Evolutionary conservation across 1,140 invertebrate species (phyloP).

Genomic region (Chionoecetes opilio): DNA sequence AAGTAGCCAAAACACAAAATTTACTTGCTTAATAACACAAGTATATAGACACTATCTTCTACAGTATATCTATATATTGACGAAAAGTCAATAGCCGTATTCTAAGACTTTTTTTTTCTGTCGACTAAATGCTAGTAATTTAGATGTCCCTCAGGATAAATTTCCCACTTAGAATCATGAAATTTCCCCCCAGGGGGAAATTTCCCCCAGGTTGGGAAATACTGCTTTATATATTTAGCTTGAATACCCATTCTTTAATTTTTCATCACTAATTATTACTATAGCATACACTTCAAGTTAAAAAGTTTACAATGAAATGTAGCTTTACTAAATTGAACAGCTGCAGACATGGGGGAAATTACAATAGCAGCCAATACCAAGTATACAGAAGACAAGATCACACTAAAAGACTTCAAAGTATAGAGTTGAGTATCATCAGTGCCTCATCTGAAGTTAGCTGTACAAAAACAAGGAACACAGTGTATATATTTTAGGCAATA

Average conservation of each 20-base stretch:
- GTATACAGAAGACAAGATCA: background rate
- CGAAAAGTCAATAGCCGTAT: too few species aligned
- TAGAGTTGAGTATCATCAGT: background rate
- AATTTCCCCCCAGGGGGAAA: too few species aligned
- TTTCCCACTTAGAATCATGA: too few species aligned
- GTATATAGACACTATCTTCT: too few species aligned
- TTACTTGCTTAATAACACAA: too few species aligned
- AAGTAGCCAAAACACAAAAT: too few species aligned
- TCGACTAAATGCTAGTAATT: too few species aligned
- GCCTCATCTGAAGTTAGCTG: background rate
- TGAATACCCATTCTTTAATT: background rate
- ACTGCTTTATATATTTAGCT: slow-evolving; percentile 19
- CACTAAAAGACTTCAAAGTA: background rate
- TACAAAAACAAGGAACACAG: background rate
- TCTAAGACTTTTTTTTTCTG: too few species aligned
- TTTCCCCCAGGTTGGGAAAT: too few species aligned
- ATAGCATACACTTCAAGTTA: background rate
- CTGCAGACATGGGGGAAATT: background rate
- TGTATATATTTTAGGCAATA: too few species aligned
- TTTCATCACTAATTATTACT: background rate
- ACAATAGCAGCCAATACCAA: background rate
- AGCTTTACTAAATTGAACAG: background rate
- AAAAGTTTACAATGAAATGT: background rate
- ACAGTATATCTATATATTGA: too few species aligned
- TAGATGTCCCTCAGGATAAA: too few species aligned